Conservation (phyloP, 2,888 invertebrate species). For the Rhaphigaster nebulosa region DNA sequence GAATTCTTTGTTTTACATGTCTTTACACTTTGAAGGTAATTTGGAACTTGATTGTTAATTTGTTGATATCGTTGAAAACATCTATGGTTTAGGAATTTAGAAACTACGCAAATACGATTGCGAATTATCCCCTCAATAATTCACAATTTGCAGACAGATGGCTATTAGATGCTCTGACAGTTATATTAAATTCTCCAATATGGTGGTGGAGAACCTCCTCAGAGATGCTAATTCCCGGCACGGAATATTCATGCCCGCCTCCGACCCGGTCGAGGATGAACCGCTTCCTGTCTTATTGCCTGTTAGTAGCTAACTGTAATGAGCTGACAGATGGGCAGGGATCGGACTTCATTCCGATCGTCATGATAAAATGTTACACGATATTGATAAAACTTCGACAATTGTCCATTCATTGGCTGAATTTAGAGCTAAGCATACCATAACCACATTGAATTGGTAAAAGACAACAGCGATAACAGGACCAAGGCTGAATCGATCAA, state of each 20-base stretch:
- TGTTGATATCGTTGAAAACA: too few species aligned
- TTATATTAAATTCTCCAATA: constrained; percentile 26
- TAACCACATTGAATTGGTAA: too few species aligned
- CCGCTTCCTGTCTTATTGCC: neutral
- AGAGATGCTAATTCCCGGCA: neutral
- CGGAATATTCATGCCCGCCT: neutral
- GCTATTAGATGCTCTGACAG: neutral
- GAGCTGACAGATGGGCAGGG: neutral
- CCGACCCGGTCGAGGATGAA: neutral
- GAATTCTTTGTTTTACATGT: too few species aligned
- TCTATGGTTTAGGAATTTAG: too few species aligned
- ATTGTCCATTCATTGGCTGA: too few species aligned
- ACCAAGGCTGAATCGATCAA: too few species aligned
- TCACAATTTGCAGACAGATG: neutral
- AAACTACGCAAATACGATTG: too few species aligned
- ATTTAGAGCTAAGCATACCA: too few species aligned
- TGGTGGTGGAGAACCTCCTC: neutral
- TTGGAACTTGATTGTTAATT: too few species aligned
- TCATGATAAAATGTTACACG: neutral
- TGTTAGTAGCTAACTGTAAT: neutral
- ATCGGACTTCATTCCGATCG: neutral
- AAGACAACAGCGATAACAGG: too few species aligned
- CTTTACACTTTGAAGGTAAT: too few species aligned
- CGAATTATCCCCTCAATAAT: neutral
- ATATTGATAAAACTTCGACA: neutral